Conservation (phyloP, 2,888 invertebrate genomes). For the Leptothorax acervorum region DNA sequence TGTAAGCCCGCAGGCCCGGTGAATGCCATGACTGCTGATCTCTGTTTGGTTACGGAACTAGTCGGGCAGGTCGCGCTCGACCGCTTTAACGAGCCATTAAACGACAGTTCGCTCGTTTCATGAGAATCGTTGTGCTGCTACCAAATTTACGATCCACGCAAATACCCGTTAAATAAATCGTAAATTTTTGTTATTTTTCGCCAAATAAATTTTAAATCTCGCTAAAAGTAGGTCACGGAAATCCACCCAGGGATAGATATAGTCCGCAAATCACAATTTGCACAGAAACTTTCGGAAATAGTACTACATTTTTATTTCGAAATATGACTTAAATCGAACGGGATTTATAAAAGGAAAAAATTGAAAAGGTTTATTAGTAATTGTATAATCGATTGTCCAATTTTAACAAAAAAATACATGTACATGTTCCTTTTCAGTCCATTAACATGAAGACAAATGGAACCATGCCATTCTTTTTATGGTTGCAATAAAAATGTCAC, state of each 20-base stretch:
- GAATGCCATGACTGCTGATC: slow-evolving; percentile 65
- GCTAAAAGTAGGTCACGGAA: neutral
- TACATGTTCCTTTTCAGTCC: neutral
- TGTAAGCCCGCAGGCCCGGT: slow-evolving; percentile 50
- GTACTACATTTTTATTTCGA: neutral
- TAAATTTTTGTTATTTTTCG: neutral
- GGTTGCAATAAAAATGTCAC: slow-evolving; percentile 12
- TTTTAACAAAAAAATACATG: neutral
- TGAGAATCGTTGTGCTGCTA: slow-evolving; percentile 34
- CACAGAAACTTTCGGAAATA: neutral
- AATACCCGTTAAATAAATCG: slow-evolving; percentile 26
- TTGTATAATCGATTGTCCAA: neutral
- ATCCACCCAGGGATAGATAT: neutral
- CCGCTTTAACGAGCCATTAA: slow-evolving; percentile 72
- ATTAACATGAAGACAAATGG: slow-evolving; percentile 18
- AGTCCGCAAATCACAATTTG: neutral
- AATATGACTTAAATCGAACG: neutral
- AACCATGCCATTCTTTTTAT: neutral
- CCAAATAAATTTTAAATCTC: neutral
- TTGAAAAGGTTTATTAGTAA: neutral
- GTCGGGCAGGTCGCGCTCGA: slow-evolving; percentile 38
- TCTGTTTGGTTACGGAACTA: slow-evolving; percentile 56
- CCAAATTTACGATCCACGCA: slow-evolving; percentile 36
- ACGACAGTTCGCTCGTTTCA: slow-evolving; percentile 56
- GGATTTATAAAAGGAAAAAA: neutral